Evolutionary conservation across 37 sponge, comb jelly and placozoan genomes (phyloP), one percentile per base, ranked within the genome.

Genomic region (Ianthella basta): DNA sequence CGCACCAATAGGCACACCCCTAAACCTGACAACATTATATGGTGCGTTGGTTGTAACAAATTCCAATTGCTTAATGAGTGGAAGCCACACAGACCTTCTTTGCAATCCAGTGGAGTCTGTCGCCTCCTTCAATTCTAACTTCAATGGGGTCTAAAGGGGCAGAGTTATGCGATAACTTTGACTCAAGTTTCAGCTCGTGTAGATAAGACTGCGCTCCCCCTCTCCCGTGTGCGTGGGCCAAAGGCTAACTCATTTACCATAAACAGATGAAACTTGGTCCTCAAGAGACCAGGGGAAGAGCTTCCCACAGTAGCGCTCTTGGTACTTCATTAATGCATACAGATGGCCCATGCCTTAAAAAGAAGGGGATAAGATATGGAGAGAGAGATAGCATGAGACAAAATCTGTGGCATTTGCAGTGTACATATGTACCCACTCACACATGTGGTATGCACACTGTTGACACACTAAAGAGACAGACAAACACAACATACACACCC

Each of bases 291-390:
- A 69, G 6, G 70, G 70, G 34, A 69, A 30, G 4, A 35, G 70
- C 35, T 32, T 32, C 29, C 70, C 70, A 30, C 33, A 30, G 34
- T 34, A 69, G 12, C 27, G 29, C 35, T 69, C 70, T 30, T 69
- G 35, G 34, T 69, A 69, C 70, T 69, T 69, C 27, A 69, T 30
- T 35, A 69, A 69, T 30, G 70, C 35, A 69, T 69, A 69, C 27
- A 69, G 34, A 15, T 35, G 29, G 29, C 34, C 18, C 18, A 69
- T 18, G 34, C 33, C 70, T 69, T 34, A 5, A 23, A 10, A 12
- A 10, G 63, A 5, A 61, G 27, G 4, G 27, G n/a, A 25, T 27
- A 61, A 25, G n/a, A 25, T 25, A 61, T 25, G n/a, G 14, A 61
- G 2, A 61, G 25, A 61, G 10, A 10, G 63, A 56, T 18, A 18